These are phyloP conservation scores for Ypsolopha scabrella DNA, from an alignment of 2,888 invertebrate species.

Conservation along the genomic window DNA sequence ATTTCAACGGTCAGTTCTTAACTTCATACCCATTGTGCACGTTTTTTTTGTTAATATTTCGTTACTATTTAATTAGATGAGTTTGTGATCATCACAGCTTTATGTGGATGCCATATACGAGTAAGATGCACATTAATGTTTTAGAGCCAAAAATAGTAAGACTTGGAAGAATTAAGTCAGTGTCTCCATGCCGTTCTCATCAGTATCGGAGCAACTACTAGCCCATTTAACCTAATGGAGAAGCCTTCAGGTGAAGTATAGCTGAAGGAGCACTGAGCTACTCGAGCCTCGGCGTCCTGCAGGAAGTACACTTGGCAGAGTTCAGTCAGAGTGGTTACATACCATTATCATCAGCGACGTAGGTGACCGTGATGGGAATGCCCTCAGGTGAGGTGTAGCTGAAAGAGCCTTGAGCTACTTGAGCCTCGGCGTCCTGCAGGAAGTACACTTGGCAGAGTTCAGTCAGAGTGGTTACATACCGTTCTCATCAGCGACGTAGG, in stretches of 20 bases:
- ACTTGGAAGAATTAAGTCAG: too few species aligned
- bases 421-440: slow-evolving; percentile 74
- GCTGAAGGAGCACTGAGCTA: slow-evolving; percentile 76
- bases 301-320: too few species aligned
- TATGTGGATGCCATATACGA: too few species aligned
- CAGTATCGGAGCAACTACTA: slow-evolving; percentile 80
- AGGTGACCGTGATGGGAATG: slow-evolving; percentile 71
- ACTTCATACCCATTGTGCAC: too few species aligned
- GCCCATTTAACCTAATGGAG: slow-evolving; percentile 70
- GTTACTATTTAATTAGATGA: too few species aligned
- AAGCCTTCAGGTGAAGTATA: slow-evolving; percentile 82
- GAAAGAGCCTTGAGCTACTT: slow-evolving; percentile 77
- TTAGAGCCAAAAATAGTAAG: too few species aligned
- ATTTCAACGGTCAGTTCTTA: too few species aligned
- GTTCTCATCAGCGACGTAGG: slow-evolving; percentile 80
- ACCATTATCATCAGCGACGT: slow-evolving; percentile 81
- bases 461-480: slow-evolving; percentile 48
- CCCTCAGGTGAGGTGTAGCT: slow-evolving; percentile 82
- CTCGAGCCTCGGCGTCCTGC: slow-evolving; percentile 75
- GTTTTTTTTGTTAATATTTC: too few species aligned
- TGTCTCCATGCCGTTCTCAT: slow-evolving; percentile 74
- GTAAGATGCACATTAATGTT: too few species aligned
- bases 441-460: too few species aligned
- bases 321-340: too few species aligned
- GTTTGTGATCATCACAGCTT: too few species aligned